These are phyloP conservation scores for Tarsius wallacei DNA, from an alignment of 2,797 vertebrate species.

Conservation along the genomic window DNA sequence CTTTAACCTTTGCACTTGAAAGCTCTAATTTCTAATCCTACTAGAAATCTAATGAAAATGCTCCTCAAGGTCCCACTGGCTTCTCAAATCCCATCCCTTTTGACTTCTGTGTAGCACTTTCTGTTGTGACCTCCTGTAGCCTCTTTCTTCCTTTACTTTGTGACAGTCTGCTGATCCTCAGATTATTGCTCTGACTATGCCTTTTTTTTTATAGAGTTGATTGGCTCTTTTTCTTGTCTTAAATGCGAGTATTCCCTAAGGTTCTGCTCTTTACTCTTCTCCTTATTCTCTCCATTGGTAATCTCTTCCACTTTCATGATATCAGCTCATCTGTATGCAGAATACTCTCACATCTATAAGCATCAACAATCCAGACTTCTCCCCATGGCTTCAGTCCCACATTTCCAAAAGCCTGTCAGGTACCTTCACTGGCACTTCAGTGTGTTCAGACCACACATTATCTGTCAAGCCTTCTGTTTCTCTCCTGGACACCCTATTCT, in stretches of 20 bases:
- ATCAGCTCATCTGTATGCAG: constrained; percentile 27
- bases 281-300: background rate
- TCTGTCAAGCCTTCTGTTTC: background rate
- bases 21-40: background rate
- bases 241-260: background rate
- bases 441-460: background rate
- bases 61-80: background rate
- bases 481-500: background rate
- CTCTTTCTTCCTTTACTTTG: background rate
- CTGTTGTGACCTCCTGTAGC: background rate
- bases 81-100: background rate
- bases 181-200: background rate
- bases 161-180: background rate
- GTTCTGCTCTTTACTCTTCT: constrained; percentile 43
- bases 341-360: background rate
- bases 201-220: background rate
- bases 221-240: constrained; percentile 1
- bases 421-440: constrained; percentile 17
- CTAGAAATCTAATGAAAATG: background rate
- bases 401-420: background rate
- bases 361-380: constrained; percentile 17
- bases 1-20: constrained; percentile 19
- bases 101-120: background rate
- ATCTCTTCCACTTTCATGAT: background rate
- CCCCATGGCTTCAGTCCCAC: background rate